These are phyloP conservation scores for Galerucella pusilla DNA, from an alignment of 2,888 invertebrate genomes.

Conservation along the genomic window DNA sequence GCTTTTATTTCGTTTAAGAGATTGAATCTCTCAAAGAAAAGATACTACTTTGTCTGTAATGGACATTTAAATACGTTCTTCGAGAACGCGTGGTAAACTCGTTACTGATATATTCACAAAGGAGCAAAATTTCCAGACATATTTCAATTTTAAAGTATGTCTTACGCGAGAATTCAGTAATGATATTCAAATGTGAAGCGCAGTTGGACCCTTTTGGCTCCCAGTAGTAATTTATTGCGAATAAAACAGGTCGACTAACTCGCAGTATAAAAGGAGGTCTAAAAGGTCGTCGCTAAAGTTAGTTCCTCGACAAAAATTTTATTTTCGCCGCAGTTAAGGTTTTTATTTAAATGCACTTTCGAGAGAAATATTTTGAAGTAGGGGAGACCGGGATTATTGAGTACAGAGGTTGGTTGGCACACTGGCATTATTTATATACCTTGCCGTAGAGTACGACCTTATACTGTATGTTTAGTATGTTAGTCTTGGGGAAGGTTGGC, in stretches of 20 bases:
- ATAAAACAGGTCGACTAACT: slow-evolving; percentile 17
- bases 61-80: slow-evolving; percentile 42
- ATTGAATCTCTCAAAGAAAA: slow-evolving; percentile 25
- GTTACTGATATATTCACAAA: slow-evolving; percentile 43
- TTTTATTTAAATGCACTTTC: slow-evolving; percentile 9
- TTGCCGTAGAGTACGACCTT: too few relatives aligned
- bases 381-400: neutral
- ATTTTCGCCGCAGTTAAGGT: neutral
- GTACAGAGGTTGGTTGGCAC: too few relatives aligned
- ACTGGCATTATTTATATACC: too few relatives aligned
- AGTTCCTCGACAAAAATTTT: neutral
- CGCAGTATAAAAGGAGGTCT: slow-evolving; percentile 15
- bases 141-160: slow-evolving; percentile 45
- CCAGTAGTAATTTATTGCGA: slow-evolving; percentile 34
- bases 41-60: slow-evolving; percentile 34
- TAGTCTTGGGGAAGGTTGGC: too few relatives aligned
- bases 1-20: slow-evolving; percentile 18
- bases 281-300: slow-evolving; percentile 2
- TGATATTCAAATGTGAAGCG: slow-evolving; percentile 45
- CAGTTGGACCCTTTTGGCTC: slow-evolving; percentile 32
- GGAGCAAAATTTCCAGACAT: slow-evolving; percentile 42
- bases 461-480: too few relatives aligned
- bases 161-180: slow-evolving; percentile 39
- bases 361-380: neutral
- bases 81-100: slow-evolving; percentile 38